These are phyloP conservation scores for Odobenus rosmarus DNA, from an alignment of 2,113 vertebrate species.

Conservation along the genomic window DNA sequence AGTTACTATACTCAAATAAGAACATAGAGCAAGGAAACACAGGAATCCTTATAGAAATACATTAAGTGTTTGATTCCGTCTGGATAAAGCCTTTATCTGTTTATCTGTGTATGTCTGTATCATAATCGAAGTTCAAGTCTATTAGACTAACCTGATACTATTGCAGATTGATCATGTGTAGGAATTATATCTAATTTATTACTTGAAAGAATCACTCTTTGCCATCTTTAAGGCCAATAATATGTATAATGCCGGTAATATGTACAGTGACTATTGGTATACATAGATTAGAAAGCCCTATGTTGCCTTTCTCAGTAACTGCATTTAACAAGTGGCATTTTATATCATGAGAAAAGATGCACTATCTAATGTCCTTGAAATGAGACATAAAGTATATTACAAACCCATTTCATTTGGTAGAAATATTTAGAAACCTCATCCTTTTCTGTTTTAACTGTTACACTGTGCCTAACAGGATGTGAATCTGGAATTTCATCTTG, in stretches of 20 bases:
- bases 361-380: not conserved
- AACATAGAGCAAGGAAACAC: not conserved
- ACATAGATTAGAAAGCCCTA: not conserved
- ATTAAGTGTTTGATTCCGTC: not conserved
- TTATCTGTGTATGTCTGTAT: not conserved
- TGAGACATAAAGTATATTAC: not conserved
- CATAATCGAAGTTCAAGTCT: not conserved
- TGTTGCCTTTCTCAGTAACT: conserved; percentile 33
- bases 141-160: not conserved
- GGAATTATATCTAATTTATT: not conserved
- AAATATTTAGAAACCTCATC: not conserved
- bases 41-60: not conserved
- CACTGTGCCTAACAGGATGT: not conserved
- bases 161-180: not conserved
- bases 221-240: not conserved
- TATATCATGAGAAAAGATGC: not conserved
- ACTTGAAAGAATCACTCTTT: not conserved
- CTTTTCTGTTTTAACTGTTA: not conserved
- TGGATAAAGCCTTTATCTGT: not conserved
- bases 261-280: not conserved
- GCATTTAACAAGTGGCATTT: conserved; percentile 24
- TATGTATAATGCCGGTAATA: not conserved
- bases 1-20: conserved; percentile 23
- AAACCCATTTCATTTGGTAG: not conserved
- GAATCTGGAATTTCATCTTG: not conserved